These are phyloP conservation scores for Gisinianus flammeolus DNA, from an alignment of 2,888 invertebrate species.

Conservation along the genomic window DNA sequence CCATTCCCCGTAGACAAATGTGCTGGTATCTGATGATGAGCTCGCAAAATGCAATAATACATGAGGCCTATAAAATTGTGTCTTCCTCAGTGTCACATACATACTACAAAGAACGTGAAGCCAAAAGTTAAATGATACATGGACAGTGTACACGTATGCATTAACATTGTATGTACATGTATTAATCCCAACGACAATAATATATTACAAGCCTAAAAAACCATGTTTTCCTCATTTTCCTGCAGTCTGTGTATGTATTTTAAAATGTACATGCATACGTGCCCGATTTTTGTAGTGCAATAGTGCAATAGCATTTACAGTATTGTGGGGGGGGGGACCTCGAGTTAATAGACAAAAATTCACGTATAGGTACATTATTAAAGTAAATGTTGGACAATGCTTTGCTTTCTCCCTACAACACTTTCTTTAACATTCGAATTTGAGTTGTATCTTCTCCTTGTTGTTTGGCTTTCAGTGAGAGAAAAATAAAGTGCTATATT, in stretches of 20 bases:
- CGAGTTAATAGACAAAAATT: background rate
- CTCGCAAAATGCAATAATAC: background rate
- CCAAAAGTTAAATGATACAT: background rate
- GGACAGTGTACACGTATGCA: too few species aligned
- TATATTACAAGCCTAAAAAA: too few species aligned
- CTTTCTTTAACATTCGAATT: too few species aligned
- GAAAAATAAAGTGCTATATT: background rate
- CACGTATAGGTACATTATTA: background rate
- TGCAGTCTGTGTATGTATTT: too few species aligned
- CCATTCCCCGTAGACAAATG: background rate
- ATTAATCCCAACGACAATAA: too few species aligned
- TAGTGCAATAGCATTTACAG: too few species aligned
- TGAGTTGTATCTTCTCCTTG: background rate
- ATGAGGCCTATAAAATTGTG: background rate
- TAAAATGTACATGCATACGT: too few species aligned
- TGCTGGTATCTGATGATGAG: background rate
- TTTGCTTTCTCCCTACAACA: background rate
- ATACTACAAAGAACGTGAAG: background rate
- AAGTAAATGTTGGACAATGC: constrained; percentile 2
- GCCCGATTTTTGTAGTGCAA: too few species aligned
- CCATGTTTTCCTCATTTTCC: too few species aligned
- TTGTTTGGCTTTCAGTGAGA: background rate
- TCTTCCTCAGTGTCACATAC: background rate
- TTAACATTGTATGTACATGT: too few species aligned
- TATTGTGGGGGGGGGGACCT: too few species aligned